phyloP scores from a whole-genome alignment of 2,797 vertebrate species.

The Alca torda region DNA sequence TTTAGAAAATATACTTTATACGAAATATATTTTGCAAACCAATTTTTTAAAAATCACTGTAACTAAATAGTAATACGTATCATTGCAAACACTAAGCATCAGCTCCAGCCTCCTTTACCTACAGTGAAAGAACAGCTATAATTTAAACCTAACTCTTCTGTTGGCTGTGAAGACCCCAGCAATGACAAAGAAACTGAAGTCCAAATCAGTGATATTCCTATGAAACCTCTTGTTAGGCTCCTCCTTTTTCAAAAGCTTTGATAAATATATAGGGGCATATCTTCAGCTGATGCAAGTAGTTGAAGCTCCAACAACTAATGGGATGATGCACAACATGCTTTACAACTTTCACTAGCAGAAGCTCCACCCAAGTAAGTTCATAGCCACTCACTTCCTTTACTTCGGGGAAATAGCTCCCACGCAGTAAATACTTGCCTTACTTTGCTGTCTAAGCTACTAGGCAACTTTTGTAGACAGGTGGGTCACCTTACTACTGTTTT shows the following conservation, averaged over 20 bases:
- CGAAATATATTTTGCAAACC: not conserved
- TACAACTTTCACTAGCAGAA: not conserved
- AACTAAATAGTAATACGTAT: not conserved
- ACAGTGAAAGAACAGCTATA: not conserved
- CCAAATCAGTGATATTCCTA: not conserved
- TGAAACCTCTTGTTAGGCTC: not conserved
- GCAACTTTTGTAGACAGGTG: not conserved
- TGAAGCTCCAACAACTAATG: not conserved
- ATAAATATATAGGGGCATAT: not conserved
- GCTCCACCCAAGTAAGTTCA: not conserved
- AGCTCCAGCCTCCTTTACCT: not conserved
- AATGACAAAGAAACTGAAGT: not conserved
- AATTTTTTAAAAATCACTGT: fast-evolving
- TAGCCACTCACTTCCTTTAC: not conserved
- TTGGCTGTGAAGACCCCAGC: not conserved
- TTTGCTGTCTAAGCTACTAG: not conserved
- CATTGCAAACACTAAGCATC: not conserved
- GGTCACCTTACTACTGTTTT: not conserved
- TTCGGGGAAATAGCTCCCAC: not conserved
- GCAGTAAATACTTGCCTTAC: not conserved
- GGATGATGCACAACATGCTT: fast-evolving
- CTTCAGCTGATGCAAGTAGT: not conserved
- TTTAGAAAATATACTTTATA: not conserved
- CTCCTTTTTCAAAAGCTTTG: not conserved
- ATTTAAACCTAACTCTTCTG: not conserved